phyloP scores from a whole-genome alignment of 2,888 invertebrate genomes.

The Pterobdella sp. region DNA sequence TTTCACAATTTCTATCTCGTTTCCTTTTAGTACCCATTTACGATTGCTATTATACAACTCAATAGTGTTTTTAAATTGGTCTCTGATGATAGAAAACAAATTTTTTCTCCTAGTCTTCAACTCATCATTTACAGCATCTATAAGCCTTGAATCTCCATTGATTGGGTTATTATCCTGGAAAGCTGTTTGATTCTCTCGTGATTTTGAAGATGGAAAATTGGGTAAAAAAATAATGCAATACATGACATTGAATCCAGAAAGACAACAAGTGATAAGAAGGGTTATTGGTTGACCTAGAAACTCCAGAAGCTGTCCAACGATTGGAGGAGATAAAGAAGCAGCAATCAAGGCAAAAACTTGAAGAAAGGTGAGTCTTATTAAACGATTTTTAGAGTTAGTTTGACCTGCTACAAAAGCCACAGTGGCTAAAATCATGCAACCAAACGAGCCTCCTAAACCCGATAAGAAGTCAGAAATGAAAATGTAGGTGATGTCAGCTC shows the following conservation, averaged over 20 bases:
- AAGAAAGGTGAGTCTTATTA: conserved; percentile 14
- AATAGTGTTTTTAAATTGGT: not conserved
- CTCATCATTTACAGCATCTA: not conserved
- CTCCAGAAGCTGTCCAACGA: conserved; percentile 1
- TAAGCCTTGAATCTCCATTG: not conserved
- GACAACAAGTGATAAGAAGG: not conserved
- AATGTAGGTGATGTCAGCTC: conserved; percentile 16
- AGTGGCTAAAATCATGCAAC: conserved; percentile 22
- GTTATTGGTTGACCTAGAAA: conserved; percentile 6
- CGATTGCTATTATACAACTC: not conserved
- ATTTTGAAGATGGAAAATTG: not conserved
- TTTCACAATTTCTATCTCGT: not conserved
- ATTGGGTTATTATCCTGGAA: not conserved
- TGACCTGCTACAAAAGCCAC: conserved; percentile 14
- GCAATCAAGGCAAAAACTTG: conserved; percentile 2
- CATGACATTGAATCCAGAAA: conserved; percentile 13
- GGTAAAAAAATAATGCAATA: conserved; percentile 20
- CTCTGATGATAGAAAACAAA: not conserved
- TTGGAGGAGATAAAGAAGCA: conserved; percentile 12
- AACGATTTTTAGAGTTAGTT: conserved; percentile 15
- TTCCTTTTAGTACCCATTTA: not conserved
- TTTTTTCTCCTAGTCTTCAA: not conserved
- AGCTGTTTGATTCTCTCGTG: not conserved
- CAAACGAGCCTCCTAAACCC: conserved; percentile 21
- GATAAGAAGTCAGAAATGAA: not conserved